Evolutionary conservation across 2,888 invertebrate species (phyloP).

Genomic region (Drepana falcataria): DNA sequence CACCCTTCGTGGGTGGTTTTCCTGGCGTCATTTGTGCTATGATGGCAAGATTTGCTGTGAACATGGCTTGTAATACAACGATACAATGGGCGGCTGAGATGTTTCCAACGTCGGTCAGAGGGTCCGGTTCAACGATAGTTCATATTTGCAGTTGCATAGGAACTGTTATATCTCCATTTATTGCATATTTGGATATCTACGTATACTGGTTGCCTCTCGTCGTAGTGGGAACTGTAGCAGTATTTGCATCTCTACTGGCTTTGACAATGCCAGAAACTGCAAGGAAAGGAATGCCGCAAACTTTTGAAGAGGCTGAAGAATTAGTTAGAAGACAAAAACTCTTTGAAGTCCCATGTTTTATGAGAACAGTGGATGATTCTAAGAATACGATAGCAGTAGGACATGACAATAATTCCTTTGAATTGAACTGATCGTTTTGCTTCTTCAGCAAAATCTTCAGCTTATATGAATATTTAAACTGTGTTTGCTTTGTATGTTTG

Average conservation of each 20-base stretch:
- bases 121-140: conserved; percentile 44
- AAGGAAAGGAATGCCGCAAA: conserved; percentile 53
- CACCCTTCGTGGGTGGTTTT: conserved; percentile 41
- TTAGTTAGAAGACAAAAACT: conserved; percentile 37
- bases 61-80: conserved; percentile 42
- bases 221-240: conserved; percentile 35
- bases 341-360: conserved; percentile 45
- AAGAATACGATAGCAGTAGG: not conserved
- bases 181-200: conserved; percentile 49
- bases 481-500: too few species aligned
- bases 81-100: conserved; percentile 58
- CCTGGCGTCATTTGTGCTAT: conserved; percentile 51
- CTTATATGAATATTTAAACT: too few species aligned
- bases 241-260: conserved; percentile 30
- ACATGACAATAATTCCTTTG: conserved; percentile 20
- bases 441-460: not conserved
- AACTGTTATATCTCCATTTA: conserved; percentile 51
- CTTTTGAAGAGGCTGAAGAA: conserved; percentile 55
- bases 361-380: conserved; percentile 2
- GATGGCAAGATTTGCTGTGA: conserved; percentile 48
- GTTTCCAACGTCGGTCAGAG: conserved; percentile 53
- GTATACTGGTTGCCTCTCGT: conserved; percentile 48
- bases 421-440: conserved; percentile 6
- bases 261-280: conserved; percentile 57
- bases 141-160: conserved; percentile 52